phyloP scores from a whole-genome alignment of 2,888 invertebrate species.

The Conomelus anceps region DNA sequence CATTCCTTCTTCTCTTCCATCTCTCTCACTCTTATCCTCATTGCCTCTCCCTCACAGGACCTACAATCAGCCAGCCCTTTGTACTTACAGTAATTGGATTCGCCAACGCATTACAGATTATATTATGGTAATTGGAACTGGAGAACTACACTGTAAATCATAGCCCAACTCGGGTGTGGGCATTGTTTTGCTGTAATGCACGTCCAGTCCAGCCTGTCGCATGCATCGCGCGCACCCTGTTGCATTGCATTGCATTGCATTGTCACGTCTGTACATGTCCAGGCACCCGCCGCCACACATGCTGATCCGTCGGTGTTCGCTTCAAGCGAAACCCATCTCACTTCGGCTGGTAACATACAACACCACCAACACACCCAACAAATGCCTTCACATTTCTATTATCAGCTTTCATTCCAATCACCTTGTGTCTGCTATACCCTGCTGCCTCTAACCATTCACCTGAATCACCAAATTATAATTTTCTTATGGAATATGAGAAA shows the following conservation, averaged over 20 bases:
- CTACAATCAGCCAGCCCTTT: background rate
- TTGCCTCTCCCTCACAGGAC: background rate
- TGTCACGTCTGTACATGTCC: background rate
- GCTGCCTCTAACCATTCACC: background rate
- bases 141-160: background rate
- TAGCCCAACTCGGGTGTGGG: background rate
- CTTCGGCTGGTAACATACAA: background rate
- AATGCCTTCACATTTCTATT: background rate
- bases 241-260: background rate
- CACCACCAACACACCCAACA: background rate
- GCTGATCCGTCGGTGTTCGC: too few relatives aligned
- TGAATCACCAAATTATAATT: background rate
- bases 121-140: background rate
- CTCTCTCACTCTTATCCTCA: background rate
- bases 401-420: background rate
- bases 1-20: background rate
- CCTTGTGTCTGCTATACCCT: too few relatives aligned
- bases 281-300: background rate
- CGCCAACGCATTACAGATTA: background rate
- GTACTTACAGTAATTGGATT: background rate
- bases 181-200: background rate
- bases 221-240: background rate
- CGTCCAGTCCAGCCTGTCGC: background rate
- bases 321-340: too few relatives aligned
- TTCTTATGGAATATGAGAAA: background rate